Percentiles rank a stretch among this genome's conserved stretches.
These are phyloP conservation scores for Ips typographus DNA, from an alignment of 1,140 invertebrate genomes.

Conservation along the genomic window DNA sequence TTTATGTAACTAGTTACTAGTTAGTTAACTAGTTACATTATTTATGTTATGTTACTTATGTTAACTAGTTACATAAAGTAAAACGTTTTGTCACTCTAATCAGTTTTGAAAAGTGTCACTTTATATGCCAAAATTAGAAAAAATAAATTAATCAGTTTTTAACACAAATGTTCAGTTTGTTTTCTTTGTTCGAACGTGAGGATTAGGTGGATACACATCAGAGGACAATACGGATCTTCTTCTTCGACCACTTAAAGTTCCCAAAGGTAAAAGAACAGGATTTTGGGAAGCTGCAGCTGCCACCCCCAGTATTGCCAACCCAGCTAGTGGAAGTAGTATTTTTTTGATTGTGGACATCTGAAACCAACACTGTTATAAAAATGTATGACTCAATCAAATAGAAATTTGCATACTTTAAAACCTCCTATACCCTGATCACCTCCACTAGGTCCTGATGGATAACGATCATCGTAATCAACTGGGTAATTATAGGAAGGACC, in stretches of 20 bases:
- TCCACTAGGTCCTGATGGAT: conserved; percentile 11
- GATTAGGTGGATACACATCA: conserved; percentile 42
- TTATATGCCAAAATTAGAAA: too few relatives aligned
- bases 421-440: conserved; percentile 2
- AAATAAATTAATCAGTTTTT: too few relatives aligned
- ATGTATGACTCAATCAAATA: conserved; percentile 1
- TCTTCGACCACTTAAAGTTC: conserved; percentile 60
- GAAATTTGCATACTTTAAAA: background rate
- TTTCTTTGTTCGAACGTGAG: conserved; percentile 14
- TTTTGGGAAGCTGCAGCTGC: conserved; percentile 75
- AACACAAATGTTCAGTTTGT: too few relatives aligned
- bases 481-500: background rate
- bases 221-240: conserved; percentile 41
- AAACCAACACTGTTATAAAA: conserved; percentile 23
- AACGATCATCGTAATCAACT: conserved; percentile 12
- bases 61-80: too few relatives aligned
- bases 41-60: too few relatives aligned
- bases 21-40: too few relatives aligned
- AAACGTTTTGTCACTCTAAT: too few relatives aligned
- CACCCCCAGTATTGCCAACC: conserved; percentile 74
- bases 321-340: conserved; percentile 71
- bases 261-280: conserved; percentile 73
- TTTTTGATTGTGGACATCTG: conserved; percentile 62
- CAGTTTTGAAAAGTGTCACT: too few relatives aligned
- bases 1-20: too few relatives aligned